Evolutionary conservation across 2,797 vertebrate genomes (phyloP).

Genomic region (Gymnothorax reevesii): DNA sequence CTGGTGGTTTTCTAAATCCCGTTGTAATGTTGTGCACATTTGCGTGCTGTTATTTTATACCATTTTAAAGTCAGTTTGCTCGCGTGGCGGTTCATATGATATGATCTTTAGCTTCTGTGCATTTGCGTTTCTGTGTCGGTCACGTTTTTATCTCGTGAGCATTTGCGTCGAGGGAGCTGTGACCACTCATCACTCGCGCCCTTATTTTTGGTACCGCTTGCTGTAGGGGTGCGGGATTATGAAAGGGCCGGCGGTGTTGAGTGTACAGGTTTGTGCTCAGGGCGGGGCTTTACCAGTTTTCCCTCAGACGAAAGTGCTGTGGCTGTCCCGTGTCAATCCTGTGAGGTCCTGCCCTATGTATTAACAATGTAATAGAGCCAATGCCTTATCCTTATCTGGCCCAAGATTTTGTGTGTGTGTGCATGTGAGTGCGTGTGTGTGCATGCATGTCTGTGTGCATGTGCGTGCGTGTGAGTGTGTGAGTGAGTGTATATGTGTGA

Average conservation of each 20-base stretch:
- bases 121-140: background rate
- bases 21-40: background rate
- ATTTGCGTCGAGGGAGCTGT: background rate
- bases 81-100: background rate
- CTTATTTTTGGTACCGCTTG: background rate
- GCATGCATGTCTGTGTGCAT: conserved; percentile 33
- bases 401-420: background rate
- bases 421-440: conserved; percentile 13
- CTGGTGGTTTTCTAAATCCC: background rate
- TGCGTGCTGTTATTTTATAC: background rate
- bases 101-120: background rate
- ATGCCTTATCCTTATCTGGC: background rate
- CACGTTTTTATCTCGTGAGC: background rate
- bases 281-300: background rate
- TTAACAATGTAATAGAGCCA: background rate
- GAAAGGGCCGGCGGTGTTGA: background rate
- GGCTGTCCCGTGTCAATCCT: background rate
- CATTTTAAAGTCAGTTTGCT: background rate
- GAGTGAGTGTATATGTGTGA: conserved; percentile 52
- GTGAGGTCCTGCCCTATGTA: background rate
- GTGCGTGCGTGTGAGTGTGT: conserved; percentile 47
- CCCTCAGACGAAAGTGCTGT: background rate
- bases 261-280: background rate
- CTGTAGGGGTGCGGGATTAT: background rate
- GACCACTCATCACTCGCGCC: background rate